These are phyloP conservation scores for Dendrocopos noguchii DNA, from an alignment of 2,113 vertebrate genomes.

Conservation along the genomic window DNA sequence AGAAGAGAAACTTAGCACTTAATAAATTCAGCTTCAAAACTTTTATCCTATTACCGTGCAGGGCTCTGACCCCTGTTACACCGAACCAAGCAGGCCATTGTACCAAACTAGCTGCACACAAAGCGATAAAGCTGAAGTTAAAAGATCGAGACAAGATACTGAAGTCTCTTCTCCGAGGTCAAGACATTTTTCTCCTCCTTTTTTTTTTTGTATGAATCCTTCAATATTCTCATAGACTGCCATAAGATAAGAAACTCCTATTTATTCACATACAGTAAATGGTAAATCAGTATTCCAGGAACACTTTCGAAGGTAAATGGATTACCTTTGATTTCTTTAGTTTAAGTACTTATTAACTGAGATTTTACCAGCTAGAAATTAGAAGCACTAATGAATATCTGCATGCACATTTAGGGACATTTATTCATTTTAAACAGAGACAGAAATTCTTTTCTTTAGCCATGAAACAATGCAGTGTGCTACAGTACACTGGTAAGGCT, in stretches of 20 bases:
- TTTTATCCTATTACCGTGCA: not conserved
- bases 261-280: not conserved
- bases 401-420: not conserved
- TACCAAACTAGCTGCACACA: not conserved
- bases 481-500: not conserved
- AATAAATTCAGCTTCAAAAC: not conserved
- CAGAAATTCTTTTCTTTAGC: not conserved
- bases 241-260: not conserved
- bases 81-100: not conserved
- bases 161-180: not conserved
- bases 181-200: not conserved
- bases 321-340: conserved; percentile 18
- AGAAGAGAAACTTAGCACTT: not conserved
- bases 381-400: not conserved
- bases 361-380: conserved; percentile 30
- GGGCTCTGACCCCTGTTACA: not conserved
- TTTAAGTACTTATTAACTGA: conserved; percentile 15
- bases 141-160: not conserved
- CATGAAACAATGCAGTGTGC: not conserved
- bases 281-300: conserved; percentile 9
- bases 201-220: not conserved
- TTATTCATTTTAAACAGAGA: not conserved
- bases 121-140: not conserved
- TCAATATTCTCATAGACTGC: not conserved
- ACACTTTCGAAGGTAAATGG: not conserved